phyloP scores from a whole-genome alignment of 2,113 vertebrate genomes.

The Austrofundulus limnaeus region DNA sequence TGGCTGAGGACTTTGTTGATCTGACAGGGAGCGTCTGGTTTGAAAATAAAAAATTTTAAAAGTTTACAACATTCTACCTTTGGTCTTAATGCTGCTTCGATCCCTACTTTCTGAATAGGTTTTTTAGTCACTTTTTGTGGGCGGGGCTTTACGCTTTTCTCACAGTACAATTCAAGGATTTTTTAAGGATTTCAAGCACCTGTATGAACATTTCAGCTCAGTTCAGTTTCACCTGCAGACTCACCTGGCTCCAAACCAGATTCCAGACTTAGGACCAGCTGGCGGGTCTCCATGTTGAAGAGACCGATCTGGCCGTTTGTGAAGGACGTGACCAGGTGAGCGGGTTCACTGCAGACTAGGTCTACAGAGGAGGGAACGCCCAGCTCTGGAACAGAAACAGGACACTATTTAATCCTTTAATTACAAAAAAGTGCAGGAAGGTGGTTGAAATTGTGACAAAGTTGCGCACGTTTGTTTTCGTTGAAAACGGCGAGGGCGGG shows the following conservation, averaged over 20 bases:
- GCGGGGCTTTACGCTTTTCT: too few relatives aligned
- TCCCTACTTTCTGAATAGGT: too few relatives aligned
- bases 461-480: conserved; percentile 86
- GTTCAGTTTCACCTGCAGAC: conserved; percentile 6
- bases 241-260: conserved; percentile 85
- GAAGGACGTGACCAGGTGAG: conserved; percentile 95
- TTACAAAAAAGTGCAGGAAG: neutral
- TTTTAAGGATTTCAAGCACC: too few relatives aligned
- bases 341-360: conserved; percentile 94
- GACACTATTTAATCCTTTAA: neutral
- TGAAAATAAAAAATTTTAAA: neutral
- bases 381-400: conserved; percentile 79
- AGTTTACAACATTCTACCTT: neutral
- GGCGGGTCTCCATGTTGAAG: conserved; percentile 96
- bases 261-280: conserved; percentile 91
- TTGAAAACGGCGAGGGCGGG: conserved; percentile 91
- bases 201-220: neutral
- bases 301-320: conserved; percentile 90
- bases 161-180: too few relatives aligned
- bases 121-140: too few relatives aligned
- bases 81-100: too few relatives aligned
- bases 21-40: conserved; percentile 83
- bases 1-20: conserved; percentile 98
- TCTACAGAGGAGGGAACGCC: conserved; percentile 95
- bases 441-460: too few relatives aligned